These are phyloP conservation scores for Orchesella flavescens DNA, from an alignment of 2,888 invertebrate species.

Conservation along the genomic window DNA sequence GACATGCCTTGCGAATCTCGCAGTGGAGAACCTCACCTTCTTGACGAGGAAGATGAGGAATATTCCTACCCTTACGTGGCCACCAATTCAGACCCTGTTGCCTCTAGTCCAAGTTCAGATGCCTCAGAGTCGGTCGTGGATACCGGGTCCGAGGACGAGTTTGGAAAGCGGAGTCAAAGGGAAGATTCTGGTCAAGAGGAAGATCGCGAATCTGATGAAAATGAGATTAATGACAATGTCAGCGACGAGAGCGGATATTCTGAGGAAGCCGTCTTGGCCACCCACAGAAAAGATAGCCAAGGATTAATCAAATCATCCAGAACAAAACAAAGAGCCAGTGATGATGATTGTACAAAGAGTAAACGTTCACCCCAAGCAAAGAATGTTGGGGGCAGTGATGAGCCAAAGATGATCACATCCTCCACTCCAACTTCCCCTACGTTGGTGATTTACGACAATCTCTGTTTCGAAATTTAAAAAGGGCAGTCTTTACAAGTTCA, in stretches of 20 bases:
- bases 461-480: slow-evolving; percentile 70
- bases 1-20: slow-evolving; percentile 68
- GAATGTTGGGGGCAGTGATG: slow-evolving; percentile 29
- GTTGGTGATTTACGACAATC: slow-evolving; percentile 71
- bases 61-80: slow-evolving; percentile 63
- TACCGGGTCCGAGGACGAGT: slow-evolving; percentile 64
- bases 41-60: slow-evolving; percentile 64
- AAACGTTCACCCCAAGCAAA: slow-evolving; percentile 11
- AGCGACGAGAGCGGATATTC: slow-evolving; percentile 95
- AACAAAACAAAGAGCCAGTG: slow-evolving; percentile 38
- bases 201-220: slow-evolving; percentile 61
- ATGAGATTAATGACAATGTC: slow-evolving; percentile 81
- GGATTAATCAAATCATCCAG: slow-evolving; percentile 24
- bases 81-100: slow-evolving; percentile 67
- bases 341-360: slow-evolving; percentile 48
- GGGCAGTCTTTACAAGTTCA: no score
- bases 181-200: slow-evolving; percentile 64
- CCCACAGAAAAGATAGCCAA: slow-evolving; percentile 55
- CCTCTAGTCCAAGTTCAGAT: slow-evolving; percentile 67
- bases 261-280: slow-evolving; percentile 75
- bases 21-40: slow-evolving; percentile 56
- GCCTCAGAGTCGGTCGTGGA: slow-evolving; percentile 61
- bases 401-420: slow-evolving; percentile 23
- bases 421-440: slow-evolving; percentile 49
- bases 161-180: slow-evolving; percentile 63